Evolutionary conservation across 2,113 vertebrate genomes (phyloP), one percentile per base, ranked within the genome.

Genomic region (Nannospalax galili): DNA sequence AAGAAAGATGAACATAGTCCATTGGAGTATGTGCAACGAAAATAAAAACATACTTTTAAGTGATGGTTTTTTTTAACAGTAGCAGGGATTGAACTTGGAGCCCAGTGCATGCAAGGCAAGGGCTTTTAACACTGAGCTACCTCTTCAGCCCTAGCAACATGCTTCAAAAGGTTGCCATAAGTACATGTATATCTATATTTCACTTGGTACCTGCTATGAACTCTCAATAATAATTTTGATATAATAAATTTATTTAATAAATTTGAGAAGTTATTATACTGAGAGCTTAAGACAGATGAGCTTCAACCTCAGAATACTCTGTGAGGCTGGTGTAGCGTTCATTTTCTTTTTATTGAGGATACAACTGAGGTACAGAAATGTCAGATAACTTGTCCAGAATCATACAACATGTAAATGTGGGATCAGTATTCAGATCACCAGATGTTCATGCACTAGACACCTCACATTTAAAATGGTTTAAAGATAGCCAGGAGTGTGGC

Each of bases 1-100:
- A 92, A 74, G 28, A 85, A 92, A 85, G 52, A 84, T 60, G 24
- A 82, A 32, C 60, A 84, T 60, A 87, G 86, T 92, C 60, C 65
- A 73, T 28, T 89, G 37, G 58, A 91, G 62, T 77, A 45, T 56
- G 24, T 93, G 8, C 65, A 45, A 1, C 48, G 78, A 88, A 73
- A 90, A 78, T 58, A 94, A 86, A 58, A 72, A 24, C 30, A 32
- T 45, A n/a, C 70, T 91, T 3, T 37, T 28, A 42, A 75, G 30
- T 30, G 40, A 1, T 62, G 28, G 24, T 64, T 62, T 42, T 12
- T 64, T 64, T 20, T 60, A 24, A 42, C 64, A 14, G n/a, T 81
- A 28, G 37, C 37, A 65, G 28, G 48, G 62, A 65, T 84, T 84
- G 62, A 65, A 84, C 28, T 16, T 12, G 8, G 62, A 16, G 32